A percentile compares a stretch with the other conserved stretches of the same genome.
These are phyloP conservation scores for Meandrina meandrites DNA, from an alignment of 92 coral and sea anemone species.

Conservation along the genomic window DNA sequence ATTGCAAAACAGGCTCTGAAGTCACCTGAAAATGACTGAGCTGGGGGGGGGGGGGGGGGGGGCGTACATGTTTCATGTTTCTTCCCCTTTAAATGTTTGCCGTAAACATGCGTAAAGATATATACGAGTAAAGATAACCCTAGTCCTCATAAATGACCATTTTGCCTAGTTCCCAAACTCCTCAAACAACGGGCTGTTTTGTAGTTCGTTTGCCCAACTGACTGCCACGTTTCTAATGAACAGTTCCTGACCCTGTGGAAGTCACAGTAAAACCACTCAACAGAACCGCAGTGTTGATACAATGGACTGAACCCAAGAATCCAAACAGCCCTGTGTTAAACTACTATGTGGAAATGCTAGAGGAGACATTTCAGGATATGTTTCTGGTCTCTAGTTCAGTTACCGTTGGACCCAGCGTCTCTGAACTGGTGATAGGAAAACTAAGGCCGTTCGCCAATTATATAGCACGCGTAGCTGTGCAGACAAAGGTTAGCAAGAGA, in stretches of 20 bases:
- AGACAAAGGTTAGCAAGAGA: not conserved
- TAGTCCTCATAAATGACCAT: too few relatives aligned
- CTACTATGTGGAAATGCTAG: constrained; percentile 2
- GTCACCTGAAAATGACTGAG: too few relatives aligned
- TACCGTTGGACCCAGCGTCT: constrained; percentile 11
- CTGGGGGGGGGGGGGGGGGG: too few relatives aligned
- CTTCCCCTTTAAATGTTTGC: too few relatives aligned
- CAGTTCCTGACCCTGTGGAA: constrained; percentile 14
- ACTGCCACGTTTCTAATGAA: too few relatives aligned
- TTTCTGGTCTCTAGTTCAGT: not conserved
- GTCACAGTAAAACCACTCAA: not conserved
- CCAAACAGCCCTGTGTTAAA: not conserved
- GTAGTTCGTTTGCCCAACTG: too few relatives aligned
- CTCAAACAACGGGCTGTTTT: too few relatives aligned
- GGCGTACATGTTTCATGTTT: too few relatives aligned
- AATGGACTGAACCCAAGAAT: constrained; percentile 10
- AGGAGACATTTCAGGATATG: constrained; percentile 11
- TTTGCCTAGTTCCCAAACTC: too few relatives aligned
- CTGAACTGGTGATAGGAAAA: not conserved
- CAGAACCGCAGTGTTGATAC: constrained; percentile 12
- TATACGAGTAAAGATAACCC: too few relatives aligned
- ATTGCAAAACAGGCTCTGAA: too few relatives aligned
- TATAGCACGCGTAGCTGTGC: constrained; percentile 1
- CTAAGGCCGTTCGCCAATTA: constrained; percentile 4
- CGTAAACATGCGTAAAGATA: too few relatives aligned